These are phyloP conservation scores for Latrodectus hesperus DNA, from an alignment of 2,888 invertebrate genomes.

Conservation along the genomic window DNA sequence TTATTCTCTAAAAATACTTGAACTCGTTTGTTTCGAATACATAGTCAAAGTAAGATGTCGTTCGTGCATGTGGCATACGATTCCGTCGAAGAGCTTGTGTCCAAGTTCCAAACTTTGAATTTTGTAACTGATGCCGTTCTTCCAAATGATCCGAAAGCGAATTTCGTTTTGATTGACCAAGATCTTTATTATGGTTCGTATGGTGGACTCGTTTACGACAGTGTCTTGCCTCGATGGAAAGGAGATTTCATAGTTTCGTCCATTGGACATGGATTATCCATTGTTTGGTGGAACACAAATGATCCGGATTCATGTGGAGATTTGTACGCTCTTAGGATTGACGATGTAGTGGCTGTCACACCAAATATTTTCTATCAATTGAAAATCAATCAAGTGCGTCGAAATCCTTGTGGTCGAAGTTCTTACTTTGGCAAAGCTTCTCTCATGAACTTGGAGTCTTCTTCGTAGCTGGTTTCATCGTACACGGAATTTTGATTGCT, in stretches of 20 bases:
- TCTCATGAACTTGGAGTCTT: background rate
- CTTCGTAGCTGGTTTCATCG: background rate
- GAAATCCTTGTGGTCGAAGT: background rate
- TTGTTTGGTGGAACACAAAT: slow-evolving; percentile 3
- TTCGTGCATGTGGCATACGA: background rate
- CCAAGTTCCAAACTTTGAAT: background rate
- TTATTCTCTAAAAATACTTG: background rate
- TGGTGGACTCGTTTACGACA: background rate
- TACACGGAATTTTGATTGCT: background rate
- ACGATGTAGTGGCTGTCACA: background rate
- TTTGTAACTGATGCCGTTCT: background rate
- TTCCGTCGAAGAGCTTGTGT: background rate
- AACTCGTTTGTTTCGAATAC: background rate
- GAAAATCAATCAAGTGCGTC: background rate
- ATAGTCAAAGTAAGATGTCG: background rate
- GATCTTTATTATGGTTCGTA: background rate
- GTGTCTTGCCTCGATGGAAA: background rate
- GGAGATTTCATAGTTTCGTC: background rate
- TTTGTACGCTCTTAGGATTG: background rate
- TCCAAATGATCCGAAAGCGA: background rate
- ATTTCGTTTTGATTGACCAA: background rate
- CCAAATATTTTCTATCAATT: background rate
- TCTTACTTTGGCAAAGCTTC: background rate
- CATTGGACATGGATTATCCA: background rate
- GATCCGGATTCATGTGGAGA: background rate